Percentiles rank a stretch among this genome's conserved stretches.
Conservation (phyloP, 2,888 invertebrate species). For the Scotopteryx bipunctaria region DNA sequence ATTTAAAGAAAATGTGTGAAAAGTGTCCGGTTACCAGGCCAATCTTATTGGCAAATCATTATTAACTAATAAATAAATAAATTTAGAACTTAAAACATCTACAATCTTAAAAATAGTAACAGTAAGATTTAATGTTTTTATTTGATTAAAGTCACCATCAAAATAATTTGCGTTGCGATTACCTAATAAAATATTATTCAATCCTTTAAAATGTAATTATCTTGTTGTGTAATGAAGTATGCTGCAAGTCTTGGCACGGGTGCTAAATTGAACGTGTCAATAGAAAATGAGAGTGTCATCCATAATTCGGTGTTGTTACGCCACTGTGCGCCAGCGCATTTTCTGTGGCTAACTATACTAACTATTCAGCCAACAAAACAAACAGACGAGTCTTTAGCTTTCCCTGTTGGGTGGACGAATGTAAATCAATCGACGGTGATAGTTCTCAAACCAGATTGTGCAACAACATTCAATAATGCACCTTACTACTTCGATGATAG, state of each 20-base stretch:
- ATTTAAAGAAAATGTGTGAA: too few species aligned
- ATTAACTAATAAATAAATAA: too few species aligned
- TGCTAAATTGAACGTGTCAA: conserved; percentile 55
- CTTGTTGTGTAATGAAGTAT: conserved; percentile 39
- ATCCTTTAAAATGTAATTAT: conserved; percentile 20
- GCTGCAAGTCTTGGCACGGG: conserved; percentile 38
- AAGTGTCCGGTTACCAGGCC: background rate
- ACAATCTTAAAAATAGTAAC: too few species aligned
- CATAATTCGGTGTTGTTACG: conserved; percentile 61
- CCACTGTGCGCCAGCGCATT: conserved; percentile 48
- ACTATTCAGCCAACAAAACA: conserved; percentile 59
- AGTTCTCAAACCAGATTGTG: conserved; percentile 19
- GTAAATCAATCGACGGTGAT: conserved; percentile 52
- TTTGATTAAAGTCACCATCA: background rate
- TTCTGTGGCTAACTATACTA: conserved; percentile 52
- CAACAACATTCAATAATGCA: conserved; percentile 40
- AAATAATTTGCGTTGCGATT: conserved; percentile 24
- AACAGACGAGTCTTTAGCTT: conserved; percentile 58
- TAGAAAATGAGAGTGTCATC: conserved; percentile 71
- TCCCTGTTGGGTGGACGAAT: conserved; percentile 58
- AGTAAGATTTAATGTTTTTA: too few species aligned
- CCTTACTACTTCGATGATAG: conserved; percentile 44
- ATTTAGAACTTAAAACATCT: too few species aligned
- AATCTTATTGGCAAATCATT: too few species aligned
- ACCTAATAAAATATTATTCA: conserved; percentile 9